Conservation (phyloP, 2,113 vertebrate genomes). For the Candoia aspera region DNA sequence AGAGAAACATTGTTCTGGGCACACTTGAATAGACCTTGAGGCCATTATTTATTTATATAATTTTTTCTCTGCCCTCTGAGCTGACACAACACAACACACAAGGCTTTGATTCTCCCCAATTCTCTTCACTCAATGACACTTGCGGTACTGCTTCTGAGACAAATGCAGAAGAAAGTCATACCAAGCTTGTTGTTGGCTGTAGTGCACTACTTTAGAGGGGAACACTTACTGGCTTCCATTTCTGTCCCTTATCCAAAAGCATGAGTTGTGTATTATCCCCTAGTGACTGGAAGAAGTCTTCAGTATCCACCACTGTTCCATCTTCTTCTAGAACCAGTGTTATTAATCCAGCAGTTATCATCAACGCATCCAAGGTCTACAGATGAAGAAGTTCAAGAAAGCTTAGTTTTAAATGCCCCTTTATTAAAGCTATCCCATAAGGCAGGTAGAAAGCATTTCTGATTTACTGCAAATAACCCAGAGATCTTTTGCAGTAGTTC, state of each 20-base stretch:
- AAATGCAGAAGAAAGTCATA: not conserved
- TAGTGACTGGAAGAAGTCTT: slow-evolving; percentile 84
- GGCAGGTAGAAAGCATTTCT: not conserved
- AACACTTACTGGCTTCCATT: slow-evolving; percentile 79
- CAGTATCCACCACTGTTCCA: slow-evolving; percentile 85
- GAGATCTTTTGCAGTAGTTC: not conserved
- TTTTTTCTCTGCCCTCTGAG: not conserved
- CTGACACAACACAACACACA: not conserved
- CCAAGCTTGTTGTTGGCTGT: not conserved
- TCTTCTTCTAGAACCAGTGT: slow-evolving; percentile 88
- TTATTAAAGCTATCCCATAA: not conserved
- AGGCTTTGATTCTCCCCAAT: not conserved
- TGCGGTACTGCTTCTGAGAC: not conserved
- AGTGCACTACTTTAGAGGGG: not conserved
- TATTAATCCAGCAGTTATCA: slow-evolving; percentile 72
- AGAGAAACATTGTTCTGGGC: not conserved
- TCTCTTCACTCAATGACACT: not conserved
- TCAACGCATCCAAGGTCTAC: slow-evolving; percentile 77
- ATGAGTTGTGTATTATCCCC: slow-evolving; percentile 79
- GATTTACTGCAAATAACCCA: not conserved
- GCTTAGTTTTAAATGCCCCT: accelerated
- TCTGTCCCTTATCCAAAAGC: slow-evolving; percentile 80
- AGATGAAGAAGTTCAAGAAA: slow-evolving; percentile 12
- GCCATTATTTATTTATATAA: not conserved
- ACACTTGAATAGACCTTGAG: too few relatives aligned